Percentiles rank a stretch among this genome's conserved stretches.
Conservation (phyloP, 2,113 vertebrate genomes). For the Corynorhinus townsendii region DNA sequence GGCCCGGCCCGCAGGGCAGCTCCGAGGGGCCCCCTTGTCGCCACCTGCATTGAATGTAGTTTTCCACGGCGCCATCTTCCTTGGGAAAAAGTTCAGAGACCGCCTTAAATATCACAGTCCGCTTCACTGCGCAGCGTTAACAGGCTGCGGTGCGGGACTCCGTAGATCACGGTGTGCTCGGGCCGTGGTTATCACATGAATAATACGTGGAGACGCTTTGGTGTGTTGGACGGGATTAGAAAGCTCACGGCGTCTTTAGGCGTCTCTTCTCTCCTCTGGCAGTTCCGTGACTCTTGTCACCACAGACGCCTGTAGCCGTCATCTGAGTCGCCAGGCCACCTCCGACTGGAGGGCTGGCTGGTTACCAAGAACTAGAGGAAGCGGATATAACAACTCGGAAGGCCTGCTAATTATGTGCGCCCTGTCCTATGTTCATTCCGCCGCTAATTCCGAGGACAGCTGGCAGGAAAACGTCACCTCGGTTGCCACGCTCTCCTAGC, state of each 20-base stretch:
- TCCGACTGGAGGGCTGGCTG: constrained; percentile 25
- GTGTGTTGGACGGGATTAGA: constrained; percentile 36
- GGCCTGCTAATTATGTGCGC: constrained; percentile 65
- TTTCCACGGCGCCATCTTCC: constrained; percentile 40
- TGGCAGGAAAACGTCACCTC: constrained; percentile 40
- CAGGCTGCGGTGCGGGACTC: too few species aligned
- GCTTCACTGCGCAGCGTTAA: constrained; percentile 58
- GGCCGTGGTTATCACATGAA: constrained; percentile 49
- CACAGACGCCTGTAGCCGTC: constrained; percentile 3
- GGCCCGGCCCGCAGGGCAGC: not conserved
- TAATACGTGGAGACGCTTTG: constrained; percentile 60
- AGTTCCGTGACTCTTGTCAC: constrained; percentile 23
- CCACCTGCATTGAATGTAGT: constrained; percentile 42
- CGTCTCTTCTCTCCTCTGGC: not conserved
- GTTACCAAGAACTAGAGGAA: constrained; percentile 64
- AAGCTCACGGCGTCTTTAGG: not conserved
- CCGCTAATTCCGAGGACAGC: constrained; percentile 63
- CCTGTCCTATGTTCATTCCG: constrained; percentile 52
- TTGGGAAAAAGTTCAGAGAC: constrained; percentile 35
- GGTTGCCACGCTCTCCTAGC: constrained; percentile 21
- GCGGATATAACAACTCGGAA: constrained; percentile 55
- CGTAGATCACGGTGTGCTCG: too few species aligned
- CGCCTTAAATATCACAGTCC: constrained; percentile 66
- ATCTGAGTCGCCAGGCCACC: not conserved
- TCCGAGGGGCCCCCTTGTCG: not conserved